Conservation (phyloP, 92 coral and sea anemone species). For the Palythoa grandis region DNA sequence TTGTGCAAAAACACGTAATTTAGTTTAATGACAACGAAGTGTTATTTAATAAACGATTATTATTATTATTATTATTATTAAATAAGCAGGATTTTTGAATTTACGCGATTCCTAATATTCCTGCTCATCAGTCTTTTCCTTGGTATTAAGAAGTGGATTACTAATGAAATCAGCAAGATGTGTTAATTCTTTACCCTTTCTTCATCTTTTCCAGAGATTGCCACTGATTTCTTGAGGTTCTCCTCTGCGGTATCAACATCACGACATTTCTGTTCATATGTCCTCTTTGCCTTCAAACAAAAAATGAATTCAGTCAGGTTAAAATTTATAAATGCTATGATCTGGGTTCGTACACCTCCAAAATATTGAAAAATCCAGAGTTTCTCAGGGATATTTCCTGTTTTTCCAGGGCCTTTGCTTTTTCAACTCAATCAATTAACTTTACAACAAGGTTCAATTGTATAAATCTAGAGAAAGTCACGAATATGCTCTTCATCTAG, state of each 20-base stretch:
- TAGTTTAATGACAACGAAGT: no score
- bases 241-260: conserved; percentile 84
- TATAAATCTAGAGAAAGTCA: no score
- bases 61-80: no score
- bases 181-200: conserved; percentile 65
- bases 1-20: no score
- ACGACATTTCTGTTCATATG: conserved; percentile 88
- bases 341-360: neutral
- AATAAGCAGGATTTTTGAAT: no score
- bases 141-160: neutral
- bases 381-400: neutral
- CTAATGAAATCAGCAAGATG: neutral
- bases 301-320: neutral
- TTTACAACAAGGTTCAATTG: no score
- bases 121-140: neutral
- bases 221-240: conserved; percentile 75
- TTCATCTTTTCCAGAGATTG: conserved; percentile 85
- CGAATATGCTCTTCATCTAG: no score
- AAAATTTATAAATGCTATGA: neutral
- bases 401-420: no score
- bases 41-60: no score
- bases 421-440: no score
- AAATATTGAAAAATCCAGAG: no score
- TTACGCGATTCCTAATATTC: no score
- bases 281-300: conserved; percentile 66